phyloP scores from a whole-genome alignment of 1,140 invertebrate species.

The Eciton burchellii region DNA sequence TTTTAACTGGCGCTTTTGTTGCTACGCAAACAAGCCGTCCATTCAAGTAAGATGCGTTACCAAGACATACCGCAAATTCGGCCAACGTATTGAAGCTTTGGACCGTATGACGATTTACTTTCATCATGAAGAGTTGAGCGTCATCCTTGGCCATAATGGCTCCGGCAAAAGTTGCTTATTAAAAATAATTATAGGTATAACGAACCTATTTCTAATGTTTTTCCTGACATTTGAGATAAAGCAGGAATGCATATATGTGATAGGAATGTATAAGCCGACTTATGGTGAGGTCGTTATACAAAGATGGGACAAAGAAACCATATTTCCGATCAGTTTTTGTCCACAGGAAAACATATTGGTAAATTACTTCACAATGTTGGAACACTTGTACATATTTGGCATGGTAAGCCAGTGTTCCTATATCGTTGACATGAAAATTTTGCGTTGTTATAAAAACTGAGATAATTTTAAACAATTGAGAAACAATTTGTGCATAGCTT shows the following conservation, averaged over 20 bases:
- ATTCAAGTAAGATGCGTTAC: slow-evolving; percentile 63
- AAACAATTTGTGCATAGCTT: no score
- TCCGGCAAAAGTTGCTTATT: slow-evolving; percentile 86
- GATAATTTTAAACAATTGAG: no score
- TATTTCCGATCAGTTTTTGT: slow-evolving; percentile 78
- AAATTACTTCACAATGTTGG: slow-evolving; percentile 62
- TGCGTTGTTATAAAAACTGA: background rate
- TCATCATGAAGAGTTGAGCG: slow-evolving; percentile 88
- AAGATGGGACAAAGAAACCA: slow-evolving; percentile 84
- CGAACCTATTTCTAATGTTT: background rate
- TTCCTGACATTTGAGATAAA: background rate
- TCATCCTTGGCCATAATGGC: slow-evolving; percentile 91
- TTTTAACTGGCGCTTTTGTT: background rate
- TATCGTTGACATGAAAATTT: background rate
- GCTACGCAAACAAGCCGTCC: slow-evolving; percentile 43
- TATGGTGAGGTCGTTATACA: slow-evolving; percentile 87
- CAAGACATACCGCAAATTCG: slow-evolving; percentile 60
- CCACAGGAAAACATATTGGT: slow-evolving; percentile 77
- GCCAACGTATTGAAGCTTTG: slow-evolving; percentile 86
- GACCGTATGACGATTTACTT: slow-evolving; percentile 91
- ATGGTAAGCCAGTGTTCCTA: slow-evolving; percentile 64
- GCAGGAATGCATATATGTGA: background rate
- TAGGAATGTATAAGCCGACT: slow-evolving; percentile 88
- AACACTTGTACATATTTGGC: slow-evolving; percentile 71
- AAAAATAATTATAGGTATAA: slow-evolving; percentile 87